A percentile compares a stretch with the other conserved stretches of the same genome.
These are phyloP conservation scores for Vulpes lagopus DNA, from an alignment of 2,113 vertebrate species.

Conservation along the genomic window DNA sequence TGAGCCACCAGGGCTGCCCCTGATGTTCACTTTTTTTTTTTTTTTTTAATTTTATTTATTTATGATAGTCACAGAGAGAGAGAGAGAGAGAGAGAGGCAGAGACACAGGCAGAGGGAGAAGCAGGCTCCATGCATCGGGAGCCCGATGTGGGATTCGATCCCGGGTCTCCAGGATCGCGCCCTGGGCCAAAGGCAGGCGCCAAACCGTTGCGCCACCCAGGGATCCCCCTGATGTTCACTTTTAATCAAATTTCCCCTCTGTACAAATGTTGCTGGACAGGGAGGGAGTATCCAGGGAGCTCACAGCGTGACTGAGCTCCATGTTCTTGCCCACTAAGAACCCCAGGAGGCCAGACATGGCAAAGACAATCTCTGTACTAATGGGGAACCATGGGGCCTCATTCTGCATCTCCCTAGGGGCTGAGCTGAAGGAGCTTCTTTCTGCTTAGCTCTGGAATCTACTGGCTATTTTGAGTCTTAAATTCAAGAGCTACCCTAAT, in stretches of 20 bases:
- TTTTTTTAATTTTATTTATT: no score
- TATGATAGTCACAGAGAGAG: no score
- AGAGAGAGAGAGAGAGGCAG: no score
- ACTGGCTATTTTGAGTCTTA: constrained; percentile 32
- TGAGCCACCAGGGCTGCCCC: no score
- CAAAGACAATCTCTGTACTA: not conserved
- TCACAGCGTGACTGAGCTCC: not conserved
- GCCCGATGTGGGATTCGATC: no score
- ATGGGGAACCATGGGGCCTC: not conserved
- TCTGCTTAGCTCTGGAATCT: constrained; percentile 51
- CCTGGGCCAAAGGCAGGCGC: no score
- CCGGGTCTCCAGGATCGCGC: no score
- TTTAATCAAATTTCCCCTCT: constrained; percentile 23
- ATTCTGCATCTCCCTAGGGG: not conserved
- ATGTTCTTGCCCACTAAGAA: constrained; percentile 36
- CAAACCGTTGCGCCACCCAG: no score
- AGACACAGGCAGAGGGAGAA: no score
- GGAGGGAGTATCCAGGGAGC: not conserved
- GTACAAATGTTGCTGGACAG: not conserved
- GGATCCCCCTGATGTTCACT: not conserved
- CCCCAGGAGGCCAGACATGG: constrained; percentile 47
- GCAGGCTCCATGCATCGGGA: no score
- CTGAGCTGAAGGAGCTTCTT: constrained; percentile 39
- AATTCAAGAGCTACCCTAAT: constrained; percentile 26
- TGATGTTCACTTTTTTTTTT: constrained; percentile 32